These are phyloP conservation scores for Nibea albiflora DNA, from an alignment of 2,113 vertebrate genomes.

Conservation along the genomic window DNA sequence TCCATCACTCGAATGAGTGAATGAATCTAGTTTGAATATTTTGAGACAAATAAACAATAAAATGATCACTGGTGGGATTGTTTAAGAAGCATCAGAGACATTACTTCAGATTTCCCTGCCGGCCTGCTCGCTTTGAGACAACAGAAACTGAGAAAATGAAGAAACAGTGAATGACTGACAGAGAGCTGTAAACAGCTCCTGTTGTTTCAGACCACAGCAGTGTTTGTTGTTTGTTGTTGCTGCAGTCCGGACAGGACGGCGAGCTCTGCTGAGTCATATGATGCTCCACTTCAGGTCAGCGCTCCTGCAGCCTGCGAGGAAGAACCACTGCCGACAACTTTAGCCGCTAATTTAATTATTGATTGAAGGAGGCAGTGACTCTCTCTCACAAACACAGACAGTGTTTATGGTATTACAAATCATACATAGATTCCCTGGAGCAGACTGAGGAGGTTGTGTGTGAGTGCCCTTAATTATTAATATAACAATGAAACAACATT, in stretches of 20 bases:
- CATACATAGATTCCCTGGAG: constrained; percentile 19
- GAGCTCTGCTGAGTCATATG: constrained; percentile 55
- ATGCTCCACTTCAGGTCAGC: constrained; percentile 11
- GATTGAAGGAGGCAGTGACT: constrained; percentile 13
- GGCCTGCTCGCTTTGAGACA: background rate
- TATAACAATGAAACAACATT: background rate
- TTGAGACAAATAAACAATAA: background rate
- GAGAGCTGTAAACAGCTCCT: background rate
- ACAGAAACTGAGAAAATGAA: background rate
- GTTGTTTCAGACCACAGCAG: constrained; percentile 1
- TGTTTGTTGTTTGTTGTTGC: constrained; percentile 4
- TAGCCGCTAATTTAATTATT: constrained; percentile 52
- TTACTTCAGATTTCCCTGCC: background rate
- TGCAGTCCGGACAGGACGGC: constrained; percentile 15
- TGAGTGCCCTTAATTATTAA: background rate
- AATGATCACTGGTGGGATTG: too few species aligned
- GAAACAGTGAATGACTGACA: background rate
- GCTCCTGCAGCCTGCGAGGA: constrained; percentile 23
- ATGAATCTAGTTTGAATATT: background rate
- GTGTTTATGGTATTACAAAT: constrained; percentile 24
- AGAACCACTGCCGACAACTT: constrained; percentile 34
- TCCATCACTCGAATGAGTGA: too few species aligned
- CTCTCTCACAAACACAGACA: constrained; percentile 22
- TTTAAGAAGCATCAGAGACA: background rate
- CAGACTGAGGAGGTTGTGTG: background rate